Conservation (phyloP, 2,113 vertebrate species). For the Oxyruncus cristatus region DNA sequence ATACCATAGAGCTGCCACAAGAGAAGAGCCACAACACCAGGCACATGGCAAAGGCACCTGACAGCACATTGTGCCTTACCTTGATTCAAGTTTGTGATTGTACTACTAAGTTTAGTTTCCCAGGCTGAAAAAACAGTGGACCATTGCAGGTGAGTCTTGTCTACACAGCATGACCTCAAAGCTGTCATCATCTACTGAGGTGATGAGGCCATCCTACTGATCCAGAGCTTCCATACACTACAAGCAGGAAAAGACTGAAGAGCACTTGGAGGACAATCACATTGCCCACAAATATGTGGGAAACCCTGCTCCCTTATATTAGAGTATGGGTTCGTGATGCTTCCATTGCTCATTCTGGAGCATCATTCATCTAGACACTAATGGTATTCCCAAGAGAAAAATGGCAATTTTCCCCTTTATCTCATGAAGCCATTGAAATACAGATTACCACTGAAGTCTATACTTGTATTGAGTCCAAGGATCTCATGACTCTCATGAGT, state of each 20-base stretch:
- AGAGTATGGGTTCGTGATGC: background rate
- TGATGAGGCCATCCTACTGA: background rate
- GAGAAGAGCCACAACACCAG: background rate
- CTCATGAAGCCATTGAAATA: background rate
- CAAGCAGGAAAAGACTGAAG: background rate
- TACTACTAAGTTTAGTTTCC: background rate
- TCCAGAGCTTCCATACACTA: background rate
- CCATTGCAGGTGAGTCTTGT: background rate
- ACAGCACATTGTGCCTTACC: background rate
- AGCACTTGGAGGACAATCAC: background rate
- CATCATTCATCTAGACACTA: background rate
- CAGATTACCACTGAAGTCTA: background rate
- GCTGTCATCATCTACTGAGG: rapidly evolving
- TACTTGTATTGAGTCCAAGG: background rate
- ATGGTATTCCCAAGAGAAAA: background rate
- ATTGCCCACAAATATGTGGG: background rate
- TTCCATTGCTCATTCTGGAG: background rate
- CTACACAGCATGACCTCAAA: background rate
- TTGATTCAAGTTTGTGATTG: background rate
- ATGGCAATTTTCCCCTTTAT: background rate
- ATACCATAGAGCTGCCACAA: background rate
- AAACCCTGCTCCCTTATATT: background rate
- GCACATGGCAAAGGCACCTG: background rate
- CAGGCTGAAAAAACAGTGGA: background rate
- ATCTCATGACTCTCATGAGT: background rate